phyloP scores from a whole-genome alignment of 2,113 vertebrate species.

The Chauna torquata region DNA sequence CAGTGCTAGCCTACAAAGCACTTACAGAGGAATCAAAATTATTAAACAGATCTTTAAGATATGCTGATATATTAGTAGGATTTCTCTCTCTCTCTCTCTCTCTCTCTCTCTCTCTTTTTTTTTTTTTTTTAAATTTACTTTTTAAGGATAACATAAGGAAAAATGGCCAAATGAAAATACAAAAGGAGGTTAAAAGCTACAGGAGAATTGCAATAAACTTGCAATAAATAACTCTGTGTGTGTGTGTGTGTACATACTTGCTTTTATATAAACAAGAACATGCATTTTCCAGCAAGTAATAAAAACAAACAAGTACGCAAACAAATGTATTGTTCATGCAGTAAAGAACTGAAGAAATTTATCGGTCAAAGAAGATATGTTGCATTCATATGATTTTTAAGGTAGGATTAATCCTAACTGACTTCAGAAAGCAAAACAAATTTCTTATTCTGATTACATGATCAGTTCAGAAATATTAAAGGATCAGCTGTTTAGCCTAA shows the following conservation, averaged over 20 bases:
- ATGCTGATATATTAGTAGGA: neutral
- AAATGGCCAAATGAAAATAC: neutral
- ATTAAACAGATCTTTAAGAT: neutral
- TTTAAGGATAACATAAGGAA: neutral
- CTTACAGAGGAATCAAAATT: neutral
- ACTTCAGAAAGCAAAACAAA: neutral
- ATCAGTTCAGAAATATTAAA: neutral
- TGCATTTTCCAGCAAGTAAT: neutral
- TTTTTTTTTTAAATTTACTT: neutral
- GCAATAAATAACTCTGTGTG: neutral
- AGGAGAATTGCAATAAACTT: neutral
- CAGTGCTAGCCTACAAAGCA: neutral
- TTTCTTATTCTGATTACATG: neutral
- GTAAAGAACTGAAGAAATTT: neutral
- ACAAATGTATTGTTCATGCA: neutral
- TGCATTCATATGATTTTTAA: neutral
- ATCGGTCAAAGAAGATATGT: neutral
- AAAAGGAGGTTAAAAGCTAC: neutral
- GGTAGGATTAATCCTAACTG: neutral
- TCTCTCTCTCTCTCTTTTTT: no score
- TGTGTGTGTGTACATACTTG: neutral
- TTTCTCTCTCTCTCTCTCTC: no score
- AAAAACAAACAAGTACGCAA: neutral
- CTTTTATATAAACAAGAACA: neutral
- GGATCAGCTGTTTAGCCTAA: neutral